phyloP scores from a whole-genome alignment of 2,113 vertebrate species.

The Scatophagus argus region DNA sequence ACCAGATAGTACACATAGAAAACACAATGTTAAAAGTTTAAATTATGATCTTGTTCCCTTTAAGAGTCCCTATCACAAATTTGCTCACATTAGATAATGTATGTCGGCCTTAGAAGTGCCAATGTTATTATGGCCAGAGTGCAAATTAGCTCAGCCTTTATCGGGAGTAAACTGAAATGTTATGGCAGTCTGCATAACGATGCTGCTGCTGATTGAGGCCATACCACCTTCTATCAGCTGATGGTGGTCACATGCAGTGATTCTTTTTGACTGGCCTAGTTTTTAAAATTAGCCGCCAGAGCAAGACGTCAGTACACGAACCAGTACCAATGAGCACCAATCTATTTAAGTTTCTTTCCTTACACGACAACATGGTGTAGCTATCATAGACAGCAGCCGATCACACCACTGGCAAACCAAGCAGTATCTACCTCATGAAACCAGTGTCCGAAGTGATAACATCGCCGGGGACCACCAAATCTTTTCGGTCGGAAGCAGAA shows the following conservation, averaged over 20 bases:
- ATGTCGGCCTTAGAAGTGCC: too few relatives aligned
- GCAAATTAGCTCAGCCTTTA: too few relatives aligned
- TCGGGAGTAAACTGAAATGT: too few relatives aligned
- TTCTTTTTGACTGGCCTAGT: too few relatives aligned
- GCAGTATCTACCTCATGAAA: constrained; percentile 90
- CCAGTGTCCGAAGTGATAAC: constrained; percentile 95
- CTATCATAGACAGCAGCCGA: too few relatives aligned
- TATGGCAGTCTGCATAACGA: too few relatives aligned
- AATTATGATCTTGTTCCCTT: neutral
- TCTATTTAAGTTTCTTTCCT: neutral
- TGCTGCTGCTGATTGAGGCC: too few relatives aligned
- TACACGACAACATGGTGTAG: neutral
- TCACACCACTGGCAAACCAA: neutral
- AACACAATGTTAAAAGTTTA: neutral
- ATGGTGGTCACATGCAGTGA: too few relatives aligned
- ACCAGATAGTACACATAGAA: too few relatives aligned
- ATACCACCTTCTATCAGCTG: too few relatives aligned
- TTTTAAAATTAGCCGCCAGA: too few relatives aligned
- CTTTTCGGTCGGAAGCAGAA: constrained; percentile 74
- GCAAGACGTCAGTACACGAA: neutral
- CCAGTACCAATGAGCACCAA: neutral
- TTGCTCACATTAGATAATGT: neutral
- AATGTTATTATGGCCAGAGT: too few relatives aligned
- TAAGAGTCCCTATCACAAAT: neutral
- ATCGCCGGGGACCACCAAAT: constrained; percentile 94